Evolutionary conservation across 2,113 vertebrate genomes (phyloP).

Genomic region (Gymnarchus niloticus): DNA sequence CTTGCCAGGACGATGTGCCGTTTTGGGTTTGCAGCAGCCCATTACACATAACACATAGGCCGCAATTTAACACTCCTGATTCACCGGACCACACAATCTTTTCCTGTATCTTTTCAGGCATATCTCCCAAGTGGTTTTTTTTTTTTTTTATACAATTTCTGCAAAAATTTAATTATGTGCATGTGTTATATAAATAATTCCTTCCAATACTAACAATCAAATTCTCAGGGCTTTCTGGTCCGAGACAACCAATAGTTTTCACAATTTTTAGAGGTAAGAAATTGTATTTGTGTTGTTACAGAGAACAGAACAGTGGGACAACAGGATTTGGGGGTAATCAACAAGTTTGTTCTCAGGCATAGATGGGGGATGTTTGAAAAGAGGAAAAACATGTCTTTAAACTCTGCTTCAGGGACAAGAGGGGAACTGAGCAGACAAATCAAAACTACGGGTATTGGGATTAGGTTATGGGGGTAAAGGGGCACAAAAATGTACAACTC

Average conservation of each 20-base stretch:
- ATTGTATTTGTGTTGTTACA: not conserved
- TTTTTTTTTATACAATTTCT: not conserved
- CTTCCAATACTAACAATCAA: not conserved
- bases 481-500: not conserved
- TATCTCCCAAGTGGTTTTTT: not conserved
- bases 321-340: not conserved
- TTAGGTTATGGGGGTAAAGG: not conserved
- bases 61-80: not conserved
- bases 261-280: not conserved
- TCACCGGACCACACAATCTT: not conserved
- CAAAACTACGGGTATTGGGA: not conserved
- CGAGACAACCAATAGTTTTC: not conserved
- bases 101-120: not conserved
- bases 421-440: no score
- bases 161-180: not conserved
- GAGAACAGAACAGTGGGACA: not conserved
- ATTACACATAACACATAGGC: not conserved
- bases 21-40: not conserved
- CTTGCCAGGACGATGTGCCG: not conserved
- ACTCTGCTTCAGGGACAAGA: not conserved
- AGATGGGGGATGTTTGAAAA: not conserved
- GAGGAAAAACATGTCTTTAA: not conserved
- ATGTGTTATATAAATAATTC: not conserved
- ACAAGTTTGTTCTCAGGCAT: not conserved
- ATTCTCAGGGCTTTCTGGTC: not conserved